Evolutionary conservation across 2,113 vertebrate genomes (phyloP).

Genomic region (Pycnonotus jocosus): DNA sequence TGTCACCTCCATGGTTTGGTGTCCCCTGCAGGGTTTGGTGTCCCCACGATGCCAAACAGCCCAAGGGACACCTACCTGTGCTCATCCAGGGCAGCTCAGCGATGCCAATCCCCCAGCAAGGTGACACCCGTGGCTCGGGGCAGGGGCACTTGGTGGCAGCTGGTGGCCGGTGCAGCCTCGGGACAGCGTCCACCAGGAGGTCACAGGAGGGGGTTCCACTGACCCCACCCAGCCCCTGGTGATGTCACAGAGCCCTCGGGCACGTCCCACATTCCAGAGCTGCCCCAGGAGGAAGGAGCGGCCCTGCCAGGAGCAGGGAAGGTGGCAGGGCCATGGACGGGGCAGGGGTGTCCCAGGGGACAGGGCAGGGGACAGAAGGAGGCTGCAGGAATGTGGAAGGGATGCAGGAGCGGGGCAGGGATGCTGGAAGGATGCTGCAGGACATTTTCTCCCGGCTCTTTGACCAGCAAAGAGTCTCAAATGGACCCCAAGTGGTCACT

Average conservation of each 20-base stretch:
- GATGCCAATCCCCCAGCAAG: neutral
- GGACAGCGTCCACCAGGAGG: neutral
- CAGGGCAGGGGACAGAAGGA: too few species aligned
- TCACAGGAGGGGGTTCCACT: neutral
- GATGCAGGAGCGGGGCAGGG: neutral
- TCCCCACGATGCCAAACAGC: accelerated
- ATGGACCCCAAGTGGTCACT: neutral
- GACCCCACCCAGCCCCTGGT: neutral
- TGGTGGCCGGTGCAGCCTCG: accelerated
- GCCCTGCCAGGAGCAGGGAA: neutral
- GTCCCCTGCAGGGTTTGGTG: accelerated
- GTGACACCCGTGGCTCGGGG: neutral
- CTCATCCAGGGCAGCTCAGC: neutral
- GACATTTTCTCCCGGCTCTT: neutral
- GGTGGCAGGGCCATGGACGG: neutral
- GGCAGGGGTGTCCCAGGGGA: neutral
- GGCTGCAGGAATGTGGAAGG: neutral
- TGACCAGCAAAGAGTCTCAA: neutral
- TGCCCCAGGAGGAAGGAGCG: neutral
- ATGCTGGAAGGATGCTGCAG: neutral
- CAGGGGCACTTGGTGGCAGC: accelerated
- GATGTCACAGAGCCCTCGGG: neutral
- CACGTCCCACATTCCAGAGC: neutral
- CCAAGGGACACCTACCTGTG: neutral
- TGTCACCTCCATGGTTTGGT: accelerated